Conservation (phyloP, 2,797 vertebrate genomes). For the Gadopsis marmoratus region DNA sequence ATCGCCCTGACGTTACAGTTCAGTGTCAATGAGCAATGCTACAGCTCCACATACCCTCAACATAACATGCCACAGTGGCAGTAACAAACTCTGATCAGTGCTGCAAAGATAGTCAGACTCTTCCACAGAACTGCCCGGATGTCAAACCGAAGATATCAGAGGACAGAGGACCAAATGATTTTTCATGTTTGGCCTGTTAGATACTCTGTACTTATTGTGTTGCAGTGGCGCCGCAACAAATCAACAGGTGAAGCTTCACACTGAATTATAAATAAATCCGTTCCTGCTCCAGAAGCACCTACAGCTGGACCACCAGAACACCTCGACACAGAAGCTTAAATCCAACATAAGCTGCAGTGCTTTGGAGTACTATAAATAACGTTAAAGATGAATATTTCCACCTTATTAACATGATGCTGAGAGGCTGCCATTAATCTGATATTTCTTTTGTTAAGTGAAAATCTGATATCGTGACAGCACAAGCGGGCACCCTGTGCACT, state of each 20-base stretch:
- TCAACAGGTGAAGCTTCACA: conserved; percentile 32
- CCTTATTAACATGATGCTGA: too few relatives aligned
- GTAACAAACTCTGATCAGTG: neutral
- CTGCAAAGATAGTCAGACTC: neutral
- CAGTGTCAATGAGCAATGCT: conserved; percentile 5
- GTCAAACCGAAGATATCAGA: neutral
- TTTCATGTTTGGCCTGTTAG: neutral
- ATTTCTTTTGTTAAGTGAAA: neutral
- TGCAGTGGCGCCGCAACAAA: neutral
- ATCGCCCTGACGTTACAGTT: neutral
- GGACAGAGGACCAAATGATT: neutral
- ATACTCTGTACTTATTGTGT: neutral
- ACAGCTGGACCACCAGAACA: neutral
- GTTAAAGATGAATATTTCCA: neutral
- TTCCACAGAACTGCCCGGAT: neutral
- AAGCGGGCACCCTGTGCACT: conserved; percentile 33
- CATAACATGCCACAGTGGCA: neutral
- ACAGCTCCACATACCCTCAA: neutral
- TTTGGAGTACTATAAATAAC: neutral
- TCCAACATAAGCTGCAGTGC: neutral
- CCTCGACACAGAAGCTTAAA: conserved; percentile 7
- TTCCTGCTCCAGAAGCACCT: neutral
- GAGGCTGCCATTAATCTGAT: neutral
- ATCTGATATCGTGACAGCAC: conserved; percentile 12
- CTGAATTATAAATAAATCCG: conserved; percentile 2